Base-by-base conservation (phyloP, 2,797 vertebrate species). In the Danio kyathit region DNA sequence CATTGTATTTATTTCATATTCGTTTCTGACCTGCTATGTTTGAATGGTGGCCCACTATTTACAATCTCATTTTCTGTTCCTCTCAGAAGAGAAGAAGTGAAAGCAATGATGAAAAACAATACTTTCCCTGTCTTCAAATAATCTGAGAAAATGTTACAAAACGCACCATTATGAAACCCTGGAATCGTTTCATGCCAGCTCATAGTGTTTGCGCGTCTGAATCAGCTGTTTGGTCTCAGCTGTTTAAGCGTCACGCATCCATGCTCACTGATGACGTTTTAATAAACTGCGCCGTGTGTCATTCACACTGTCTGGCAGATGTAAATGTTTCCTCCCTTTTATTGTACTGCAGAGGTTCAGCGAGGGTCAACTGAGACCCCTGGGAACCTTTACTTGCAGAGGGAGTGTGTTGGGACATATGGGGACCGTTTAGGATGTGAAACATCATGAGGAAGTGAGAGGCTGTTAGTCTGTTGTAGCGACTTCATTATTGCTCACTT, bases 281-380 rank as follows among this genome's bases (percentile, higher is more conserved):
- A 94, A 94, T 94, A 90, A 93, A 93, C 91, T 93, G 90, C 87
- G 91, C 88, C 79, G 86, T 89, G 59, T 87, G 91, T 91, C 91
- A 91, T 90, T 88, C 91, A 91, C 92, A 91, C 91, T 91, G 63
- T 82, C 92, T 92, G 91, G 89, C 91, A 91, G 92, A 93, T 94
- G 93, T 92, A 93, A 94, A 94, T 93, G 91, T 90, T 93, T 93
- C 89, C 91, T 90, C 89, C 86, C 90, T 91, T 91, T 92, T 92
- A 92, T 94, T 93, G 91, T 93, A 89, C 90, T 87, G 88, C 82
- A 80, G 72, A 88, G 89, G 91, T 93, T 93, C 91, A 91, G 90
- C 88, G 88, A 88, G 92, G 93, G 93, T 94, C 93, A 94, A 88
- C 85, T 87, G 84, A 89, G 88, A 86, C 91, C 93, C 90, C 91